Percentiles rank a stretch among this genome's conserved stretches.
Conservation (phyloP, 2,888 invertebrate genomes). For the Mycalesis mineus region DNA sequence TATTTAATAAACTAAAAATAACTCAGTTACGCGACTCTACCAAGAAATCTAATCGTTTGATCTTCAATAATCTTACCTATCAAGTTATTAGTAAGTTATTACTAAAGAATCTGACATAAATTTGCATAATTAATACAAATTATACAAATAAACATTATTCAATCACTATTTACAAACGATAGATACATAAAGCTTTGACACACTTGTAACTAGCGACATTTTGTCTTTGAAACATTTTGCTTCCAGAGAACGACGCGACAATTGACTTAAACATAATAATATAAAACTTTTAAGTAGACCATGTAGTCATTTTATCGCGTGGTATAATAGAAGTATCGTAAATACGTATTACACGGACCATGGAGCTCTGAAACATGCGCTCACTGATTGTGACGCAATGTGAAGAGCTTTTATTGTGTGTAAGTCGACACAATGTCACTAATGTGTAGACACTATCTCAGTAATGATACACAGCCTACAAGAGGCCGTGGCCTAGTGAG, state of each 20-base stretch:
- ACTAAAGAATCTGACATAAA: neutral
- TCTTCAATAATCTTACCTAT: neutral
- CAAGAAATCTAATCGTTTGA: neutral
- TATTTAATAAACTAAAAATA: too few relatives aligned
- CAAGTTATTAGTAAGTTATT: neutral
- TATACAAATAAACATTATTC: constrained; percentile 2
- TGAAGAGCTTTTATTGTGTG: too few relatives aligned
- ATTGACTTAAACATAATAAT: too few relatives aligned
- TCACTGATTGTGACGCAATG: too few relatives aligned
- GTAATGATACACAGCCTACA: constrained; percentile 35
- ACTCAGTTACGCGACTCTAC: neutral
- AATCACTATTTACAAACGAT: constrained; percentile 2
- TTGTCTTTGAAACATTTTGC: neutral
- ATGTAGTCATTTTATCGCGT: too few relatives aligned
- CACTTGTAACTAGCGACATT: neutral
- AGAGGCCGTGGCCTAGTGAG: constrained; percentile 56
- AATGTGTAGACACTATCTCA: neutral
- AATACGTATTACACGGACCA: too few relatives aligned
- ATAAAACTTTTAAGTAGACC: too few relatives aligned
- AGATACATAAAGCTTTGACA: constrained; percentile 6
- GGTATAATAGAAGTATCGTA: too few relatives aligned
- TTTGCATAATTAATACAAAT: neutral
- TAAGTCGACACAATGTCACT: neutral
- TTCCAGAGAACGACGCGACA: neutral
- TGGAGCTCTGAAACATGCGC: too few relatives aligned